Percentiles rank a stretch among this genome's conserved stretches.
phyloP scores from a whole-genome alignment of 2,113 vertebrate genomes.

The Ovibos moschatus region DNA sequence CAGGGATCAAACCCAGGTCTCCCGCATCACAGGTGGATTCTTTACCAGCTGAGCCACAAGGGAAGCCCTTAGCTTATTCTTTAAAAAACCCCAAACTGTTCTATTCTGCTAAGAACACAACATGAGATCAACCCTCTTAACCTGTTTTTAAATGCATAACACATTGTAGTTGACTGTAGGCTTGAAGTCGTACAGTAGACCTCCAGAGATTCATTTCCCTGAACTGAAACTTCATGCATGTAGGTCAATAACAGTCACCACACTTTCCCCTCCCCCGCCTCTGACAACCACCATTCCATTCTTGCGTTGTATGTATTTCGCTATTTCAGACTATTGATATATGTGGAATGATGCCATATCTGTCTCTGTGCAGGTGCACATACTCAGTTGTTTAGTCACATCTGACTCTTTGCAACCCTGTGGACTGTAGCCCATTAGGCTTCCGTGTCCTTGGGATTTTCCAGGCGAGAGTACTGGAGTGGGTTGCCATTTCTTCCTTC shows the following conservation, averaged over 20 bases:
- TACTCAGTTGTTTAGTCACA: background rate
- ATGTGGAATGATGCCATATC: background rate
- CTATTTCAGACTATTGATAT: background rate
- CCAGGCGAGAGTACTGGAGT: background rate
- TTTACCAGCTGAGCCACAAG: background rate
- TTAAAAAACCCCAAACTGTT: background rate
- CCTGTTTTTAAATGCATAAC: background rate
- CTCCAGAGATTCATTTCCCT: background rate
- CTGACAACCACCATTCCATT: background rate
- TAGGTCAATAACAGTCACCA: background rate
- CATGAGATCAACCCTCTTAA: background rate
- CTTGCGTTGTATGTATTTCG: background rate
- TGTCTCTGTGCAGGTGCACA: background rate
- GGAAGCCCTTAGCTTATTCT: background rate
- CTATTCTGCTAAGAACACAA: background rate
- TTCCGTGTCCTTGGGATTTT: background rate
- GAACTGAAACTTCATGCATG: background rate
- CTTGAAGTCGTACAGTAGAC: fast-evolving
- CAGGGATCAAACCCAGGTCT: background rate
- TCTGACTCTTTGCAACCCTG: background rate
- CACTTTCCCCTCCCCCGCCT: background rate
- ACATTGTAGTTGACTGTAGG: background rate
- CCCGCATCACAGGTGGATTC: background rate
- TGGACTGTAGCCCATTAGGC: background rate
- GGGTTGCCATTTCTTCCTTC: background rate